Evolutionary conservation across 1,140 invertebrate genomes (phyloP), one percentile per base, ranked within the genome.

Genomic region (Paramacrobiotus metropolitanus): DNA sequence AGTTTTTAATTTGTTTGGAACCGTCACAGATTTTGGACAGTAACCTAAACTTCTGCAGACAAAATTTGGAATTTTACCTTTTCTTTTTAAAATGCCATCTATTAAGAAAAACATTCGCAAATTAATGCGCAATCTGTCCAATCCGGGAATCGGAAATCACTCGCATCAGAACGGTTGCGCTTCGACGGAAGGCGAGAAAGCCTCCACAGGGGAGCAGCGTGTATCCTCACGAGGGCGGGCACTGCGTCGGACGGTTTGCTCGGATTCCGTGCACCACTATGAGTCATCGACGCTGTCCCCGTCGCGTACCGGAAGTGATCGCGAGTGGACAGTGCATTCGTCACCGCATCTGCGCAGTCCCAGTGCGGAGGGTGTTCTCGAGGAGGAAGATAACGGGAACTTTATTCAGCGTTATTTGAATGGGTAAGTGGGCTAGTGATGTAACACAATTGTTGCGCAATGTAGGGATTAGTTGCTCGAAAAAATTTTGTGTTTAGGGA

Each of bases 51-150:
- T n/a, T n/a, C n/a, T n/a, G n/a, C n/a, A n/a, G n/a, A n/a, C n/a
- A n/a, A n/a, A n/a, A n/a, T n/a, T n/a, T n/a, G n/a, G n/a, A n/a
- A n/a, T n/a, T n/a, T n/a, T n/a, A n/a, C n/a, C n/a, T n/a, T n/a
- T n/a, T n/a, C n/a, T n/a, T n/a, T n/a, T 65, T 64, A 55, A 24
- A 24, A 84, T 84, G 82, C 81, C 82, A 64, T 83, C 81, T 59
- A 74, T 84, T 66, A 73, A 80, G 45, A 82, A 84, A 75, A 79
- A 81, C 72, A 79, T 84, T 65, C 80, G 80, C 63, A 82, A 80
- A 64, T 83, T 84, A 71, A 80, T 84, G 70, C 75, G 82, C 59
- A 82, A 84, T 71, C 70, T 84, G 62, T 83, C 82, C 1, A 66
- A 68, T 55, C 63, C 69, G 21, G 65, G 66, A 62, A 80, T 81